Percentiles rank a stretch among this genome's conserved stretches.
Conservation (phyloP, 2,113 vertebrate species). For the Anolis carolinensis region DNA sequence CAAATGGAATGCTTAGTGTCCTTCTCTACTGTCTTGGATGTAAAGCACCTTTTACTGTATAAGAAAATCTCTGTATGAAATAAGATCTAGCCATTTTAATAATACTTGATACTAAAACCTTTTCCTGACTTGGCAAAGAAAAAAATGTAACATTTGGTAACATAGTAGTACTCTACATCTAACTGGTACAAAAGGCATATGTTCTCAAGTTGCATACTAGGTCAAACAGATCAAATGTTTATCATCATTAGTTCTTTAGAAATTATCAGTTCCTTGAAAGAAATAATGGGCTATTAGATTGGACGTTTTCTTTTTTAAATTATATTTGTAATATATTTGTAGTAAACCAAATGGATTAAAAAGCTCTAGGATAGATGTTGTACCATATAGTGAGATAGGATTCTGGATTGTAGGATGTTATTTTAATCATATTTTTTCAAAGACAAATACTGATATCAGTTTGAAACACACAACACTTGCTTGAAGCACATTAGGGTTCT, state of each 20-base stretch:
- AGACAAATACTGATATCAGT: not conserved
- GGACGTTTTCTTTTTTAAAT: not conserved
- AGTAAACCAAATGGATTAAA: not conserved
- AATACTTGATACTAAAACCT: constrained; percentile 20
- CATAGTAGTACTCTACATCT: constrained; percentile 58
- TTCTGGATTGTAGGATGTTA: not conserved
- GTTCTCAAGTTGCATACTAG: constrained; percentile 45
- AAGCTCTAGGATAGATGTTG: not conserved
- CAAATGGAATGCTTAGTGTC: not conserved
- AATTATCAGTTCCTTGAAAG: constrained; percentile 23
- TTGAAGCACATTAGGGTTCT: not conserved
- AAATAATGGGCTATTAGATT: not conserved
- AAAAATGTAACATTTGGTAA: constrained; percentile 59
- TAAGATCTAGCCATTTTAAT: constrained; percentile 41
- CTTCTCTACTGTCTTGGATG: constrained; percentile 7
- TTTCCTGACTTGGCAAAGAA: constrained; percentile 53
- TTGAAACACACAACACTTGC: not conserved
- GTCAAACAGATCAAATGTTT: constrained; percentile 26
- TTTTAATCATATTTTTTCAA: not conserved
- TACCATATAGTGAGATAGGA: not conserved
- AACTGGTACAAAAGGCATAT: constrained; percentile 50
- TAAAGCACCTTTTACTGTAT: constrained; percentile 21
- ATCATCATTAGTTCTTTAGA: constrained; percentile 21
- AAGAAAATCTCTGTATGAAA: constrained; percentile 35
- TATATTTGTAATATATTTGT: not conserved